Evolutionary conservation across 1,140 invertebrate species (phyloP).

Genomic region (Musca vetustissima): DNA sequence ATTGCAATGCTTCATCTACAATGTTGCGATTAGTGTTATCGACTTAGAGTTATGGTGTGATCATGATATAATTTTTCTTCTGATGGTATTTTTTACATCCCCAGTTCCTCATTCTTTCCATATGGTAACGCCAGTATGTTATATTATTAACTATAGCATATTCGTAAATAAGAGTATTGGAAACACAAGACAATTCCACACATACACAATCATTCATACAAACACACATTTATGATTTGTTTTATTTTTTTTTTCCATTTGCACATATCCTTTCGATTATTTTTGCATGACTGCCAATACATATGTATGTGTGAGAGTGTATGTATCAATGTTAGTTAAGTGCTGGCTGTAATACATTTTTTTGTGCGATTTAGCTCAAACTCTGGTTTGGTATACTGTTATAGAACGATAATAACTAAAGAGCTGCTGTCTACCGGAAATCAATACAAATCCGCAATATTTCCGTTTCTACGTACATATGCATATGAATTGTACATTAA

Average conservation of each 20-base stretch:
- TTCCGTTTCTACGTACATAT: constrained; percentile 20
- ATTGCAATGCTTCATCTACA: too few relatives aligned
- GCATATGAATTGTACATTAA: constrained; percentile 13
- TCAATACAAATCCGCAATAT: constrained; percentile 24
- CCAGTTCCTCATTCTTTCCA: not conserved
- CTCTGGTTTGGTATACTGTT: too few relatives aligned
- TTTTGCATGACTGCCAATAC: too few relatives aligned
- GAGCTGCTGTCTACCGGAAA: constrained; percentile 13
- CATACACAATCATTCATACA: too few relatives aligned
- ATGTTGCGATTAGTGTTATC: too few relatives aligned
- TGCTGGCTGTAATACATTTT: not conserved
- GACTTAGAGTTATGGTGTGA: too few relatives aligned
- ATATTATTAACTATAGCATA: too few relatives aligned
- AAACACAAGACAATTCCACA: not conserved
- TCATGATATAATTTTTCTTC: too few relatives aligned
- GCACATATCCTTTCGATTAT: too few relatives aligned
- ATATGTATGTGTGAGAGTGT: too few relatives aligned
- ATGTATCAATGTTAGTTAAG: not conserved
- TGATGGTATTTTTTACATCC: not conserved
- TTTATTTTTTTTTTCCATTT: too few relatives aligned
- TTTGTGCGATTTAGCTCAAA: not conserved
- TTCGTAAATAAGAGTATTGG: constrained; percentile 4
- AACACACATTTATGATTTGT: too few relatives aligned
- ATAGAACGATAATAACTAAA: constrained; percentile 15
- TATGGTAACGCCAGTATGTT: not conserved